Percentiles rank a stretch among this genome's conserved stretches.
Evolutionary conservation across 2,888 invertebrate genomes (phyloP).

Genomic region (Sussaba pulchella): DNA sequence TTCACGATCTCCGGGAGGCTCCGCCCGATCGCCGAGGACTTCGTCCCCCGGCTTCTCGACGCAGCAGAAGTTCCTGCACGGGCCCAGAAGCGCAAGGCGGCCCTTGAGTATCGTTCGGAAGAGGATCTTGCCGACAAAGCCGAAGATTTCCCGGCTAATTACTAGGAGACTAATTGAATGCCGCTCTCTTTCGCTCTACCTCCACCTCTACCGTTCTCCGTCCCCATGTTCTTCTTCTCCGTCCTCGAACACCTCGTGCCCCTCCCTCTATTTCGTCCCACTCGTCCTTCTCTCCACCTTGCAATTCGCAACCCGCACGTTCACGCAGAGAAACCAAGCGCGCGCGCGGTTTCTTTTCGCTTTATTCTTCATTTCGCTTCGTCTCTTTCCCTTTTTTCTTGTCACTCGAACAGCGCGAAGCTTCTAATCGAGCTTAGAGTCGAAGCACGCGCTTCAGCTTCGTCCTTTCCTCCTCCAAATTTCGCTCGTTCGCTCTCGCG

Average conservation of each 20-base stretch:
- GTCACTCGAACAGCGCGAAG: conserved; percentile 53
- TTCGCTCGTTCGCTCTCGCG: conserved; percentile 67
- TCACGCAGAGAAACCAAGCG: not conserved
- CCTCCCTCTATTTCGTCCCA: conserved; percentile 29
- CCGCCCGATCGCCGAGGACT: not conserved
- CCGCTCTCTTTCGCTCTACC: conserved; percentile 75
- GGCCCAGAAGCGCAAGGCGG: conserved; percentile 1
- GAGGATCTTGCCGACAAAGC: conserved; percentile 81
- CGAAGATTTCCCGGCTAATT: conserved; percentile 84
- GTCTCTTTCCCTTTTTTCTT: conserved; percentile 20
- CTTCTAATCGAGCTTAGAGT: conserved; percentile 49
- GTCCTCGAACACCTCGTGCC: conserved; percentile 24
- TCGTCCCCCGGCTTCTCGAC: not conserved
- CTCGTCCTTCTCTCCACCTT: conserved; percentile 30
- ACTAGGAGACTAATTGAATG: conserved; percentile 84
- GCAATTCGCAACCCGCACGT: conserved; percentile 28
- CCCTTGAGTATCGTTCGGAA: conserved; percentile 73
- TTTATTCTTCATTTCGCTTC: conserved; percentile 40
- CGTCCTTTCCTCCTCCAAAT: conserved; percentile 2
- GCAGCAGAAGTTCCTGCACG: conserved; percentile 27
- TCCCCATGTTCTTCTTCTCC: conserved; percentile 43
- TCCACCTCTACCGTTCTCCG: conserved; percentile 22
- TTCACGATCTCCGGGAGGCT: conserved; percentile 9
- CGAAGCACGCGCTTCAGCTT: conserved; percentile 50
- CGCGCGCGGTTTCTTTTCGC: conserved; percentile 44